Evolutionary conservation across 2,113 vertebrate genomes (phyloP).

Genomic region (Leucopsar rothschildi): DNA sequence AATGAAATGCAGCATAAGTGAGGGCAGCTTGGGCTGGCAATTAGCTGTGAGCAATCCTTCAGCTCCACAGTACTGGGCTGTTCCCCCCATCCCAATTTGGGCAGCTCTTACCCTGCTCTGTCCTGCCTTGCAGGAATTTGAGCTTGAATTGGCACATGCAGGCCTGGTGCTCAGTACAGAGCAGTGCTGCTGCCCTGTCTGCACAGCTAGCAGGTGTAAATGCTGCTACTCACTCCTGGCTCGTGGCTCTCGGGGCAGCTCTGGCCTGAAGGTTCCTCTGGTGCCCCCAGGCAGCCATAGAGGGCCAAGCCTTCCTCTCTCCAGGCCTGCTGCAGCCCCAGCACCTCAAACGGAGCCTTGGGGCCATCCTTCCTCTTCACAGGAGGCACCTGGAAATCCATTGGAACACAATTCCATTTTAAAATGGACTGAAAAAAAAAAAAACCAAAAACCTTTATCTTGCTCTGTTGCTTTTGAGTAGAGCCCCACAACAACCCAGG

Average conservation of each 20-base stretch:
- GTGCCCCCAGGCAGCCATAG: slow-evolving; percentile 54
- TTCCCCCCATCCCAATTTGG: not conserved
- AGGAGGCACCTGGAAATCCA: slow-evolving; percentile 23
- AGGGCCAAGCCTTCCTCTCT: slow-evolving; percentile 67
- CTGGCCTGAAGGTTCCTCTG: not conserved
- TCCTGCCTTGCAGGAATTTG: not conserved
- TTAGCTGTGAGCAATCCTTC: not conserved
- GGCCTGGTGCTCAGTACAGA: not conserved
- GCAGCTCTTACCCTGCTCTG: not conserved
- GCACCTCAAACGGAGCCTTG: slow-evolving; percentile 64
- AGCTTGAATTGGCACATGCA: not conserved
- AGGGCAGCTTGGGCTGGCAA: not conserved
- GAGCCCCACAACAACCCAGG: not conserved
- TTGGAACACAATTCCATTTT: not conserved
- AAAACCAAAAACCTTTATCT: not conserved
- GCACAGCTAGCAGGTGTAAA: not conserved
- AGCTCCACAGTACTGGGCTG: not conserved
- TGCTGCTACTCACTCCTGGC: slow-evolving; percentile 43
- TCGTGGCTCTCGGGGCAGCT: not conserved
- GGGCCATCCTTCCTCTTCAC: not conserved
- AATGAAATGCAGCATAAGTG: not conserved
- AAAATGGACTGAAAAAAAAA: not conserved
- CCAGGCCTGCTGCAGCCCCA: slow-evolving; percentile 74
- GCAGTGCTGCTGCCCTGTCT: not conserved
- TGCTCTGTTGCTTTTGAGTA: not conserved